Evolutionary conservation across 2,888 invertebrate genomes (phyloP), one percentile per base, ranked within the genome.

Genomic region (Cyclophora albipunctata): DNA sequence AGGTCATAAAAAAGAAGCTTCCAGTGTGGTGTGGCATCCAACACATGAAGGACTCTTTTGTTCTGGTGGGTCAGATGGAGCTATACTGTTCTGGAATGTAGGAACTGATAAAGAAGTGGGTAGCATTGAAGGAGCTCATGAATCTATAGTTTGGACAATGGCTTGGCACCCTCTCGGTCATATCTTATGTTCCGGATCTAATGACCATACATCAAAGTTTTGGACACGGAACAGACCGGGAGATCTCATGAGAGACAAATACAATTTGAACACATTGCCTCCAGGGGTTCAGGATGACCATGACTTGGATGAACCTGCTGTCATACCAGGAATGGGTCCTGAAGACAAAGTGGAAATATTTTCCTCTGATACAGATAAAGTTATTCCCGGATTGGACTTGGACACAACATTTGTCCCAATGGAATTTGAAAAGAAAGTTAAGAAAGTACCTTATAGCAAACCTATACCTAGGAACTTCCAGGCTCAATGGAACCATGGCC

Each of bases 81-180:
- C 98, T 6, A 96, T 99, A 68, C 91, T 99, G 73, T 99, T 99
- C 81, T 99, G 99, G 99, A 95, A 98, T 89, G 98, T 98, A 62
- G 98, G 96, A 1, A 96, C 96, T 59, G 99, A 99, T 75, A 98
- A 98, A 80, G 99, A 99, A 90, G 96, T 99, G 41, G 99, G 99
- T 20, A 94, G 96, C 20, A 98, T 99, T 71, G 99, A 99, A 88
- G 96, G 98, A 70, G 99, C 99, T 3, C 99, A 99, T 83, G 99
- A 99, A 80, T 98, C 97, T 71, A 98, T 98, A 73, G 98, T 99
- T 3, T 99, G 99, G 99, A 97, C 98, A 7, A 90, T 99, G 73
- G 98, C 98, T 37, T 99, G 99, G 99, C 99, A 99, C 90, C 99
- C 99, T 0, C 89, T 99, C 20, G 99, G 99, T 1, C 99, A 99